phyloP scores from a whole-genome alignment of 2,113 vertebrate genomes.

The Halichoerus grypus region DNA sequence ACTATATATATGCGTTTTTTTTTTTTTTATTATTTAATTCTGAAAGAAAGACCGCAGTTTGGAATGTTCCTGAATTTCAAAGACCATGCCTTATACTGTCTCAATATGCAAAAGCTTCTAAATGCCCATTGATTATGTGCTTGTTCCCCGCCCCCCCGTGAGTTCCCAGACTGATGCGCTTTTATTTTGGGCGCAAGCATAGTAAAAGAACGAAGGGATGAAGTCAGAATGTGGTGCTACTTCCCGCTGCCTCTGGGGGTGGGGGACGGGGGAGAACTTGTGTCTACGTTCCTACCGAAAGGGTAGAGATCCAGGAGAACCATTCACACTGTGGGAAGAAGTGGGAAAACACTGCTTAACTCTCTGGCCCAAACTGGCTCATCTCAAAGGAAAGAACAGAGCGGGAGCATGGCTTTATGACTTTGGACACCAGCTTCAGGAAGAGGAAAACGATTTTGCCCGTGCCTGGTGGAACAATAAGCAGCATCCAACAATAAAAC shows the following conservation, averaged over 20 bases:
- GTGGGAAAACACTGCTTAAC: fast-evolving
- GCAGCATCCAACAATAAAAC: not conserved
- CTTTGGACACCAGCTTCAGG: not conserved
- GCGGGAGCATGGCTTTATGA: fast-evolving
- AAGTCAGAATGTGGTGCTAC: not conserved
- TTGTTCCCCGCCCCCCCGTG: not conserved
- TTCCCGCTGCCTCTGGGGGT: constrained; percentile 24
- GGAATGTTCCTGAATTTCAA: not conserved
- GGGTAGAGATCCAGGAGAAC: not conserved
- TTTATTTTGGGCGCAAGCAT: constrained; percentile 63
- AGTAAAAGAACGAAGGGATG: constrained; percentile 45
- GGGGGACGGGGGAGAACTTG: not conserved
- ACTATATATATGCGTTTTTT: not conserved
- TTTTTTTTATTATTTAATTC: not conserved
- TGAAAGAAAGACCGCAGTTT: not conserved
- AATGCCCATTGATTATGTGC: not conserved
- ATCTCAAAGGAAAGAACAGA: not conserved
- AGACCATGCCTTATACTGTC: not conserved
- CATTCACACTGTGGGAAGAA: not conserved
- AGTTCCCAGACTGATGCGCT: constrained; percentile 70
- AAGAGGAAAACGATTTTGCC: constrained; percentile 28
- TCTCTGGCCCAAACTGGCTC: not conserved
- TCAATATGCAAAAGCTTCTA: constrained; percentile 20
- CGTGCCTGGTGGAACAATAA: not conserved
- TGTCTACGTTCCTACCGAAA: constrained; percentile 16